Base-by-base conservation (phyloP, 2,888 invertebrate species). In the Synergus gifuensis region DNA sequence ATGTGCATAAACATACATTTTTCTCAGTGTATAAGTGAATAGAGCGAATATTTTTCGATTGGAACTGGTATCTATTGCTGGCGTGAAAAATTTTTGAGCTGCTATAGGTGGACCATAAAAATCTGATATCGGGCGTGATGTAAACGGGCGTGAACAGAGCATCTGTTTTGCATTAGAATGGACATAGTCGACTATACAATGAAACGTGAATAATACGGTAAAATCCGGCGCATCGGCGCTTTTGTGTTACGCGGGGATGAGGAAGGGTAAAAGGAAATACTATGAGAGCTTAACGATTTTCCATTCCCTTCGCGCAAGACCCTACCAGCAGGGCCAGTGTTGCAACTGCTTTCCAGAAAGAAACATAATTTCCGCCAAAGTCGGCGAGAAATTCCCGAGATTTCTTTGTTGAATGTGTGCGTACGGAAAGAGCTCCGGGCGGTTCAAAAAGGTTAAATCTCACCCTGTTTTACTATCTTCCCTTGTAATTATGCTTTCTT, bases 161-260 rank as follows among this genome's bases (percentile, higher is more conserved):
- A 80, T 80, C 82, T 80, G 81, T 80, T 84, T 84, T 84, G 84
- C 84, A 84, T 84, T 79, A 84, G 84, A 84, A 84, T 84, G 80
- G 82, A 82, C 80, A 82, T 82, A 80, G 78, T 80, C 78, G 81
- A 78, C 79, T 81, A 81, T 81, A 54, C n/a, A 81, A 82, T 82
- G 80, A 84, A 84, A 84, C 79, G 80, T 82, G 81, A 84, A 84
- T 83, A 83, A 82, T 79, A 81, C 73, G 22, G 54, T 42, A 73
- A 82, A 81, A 73, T 76, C 76, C 81, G 46, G 79, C 63, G 67
- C 80, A 81, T 84, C 73, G 77, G 79, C 76, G 78, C 79, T 76
- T 79, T 82, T 83, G 82, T 83, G 82, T 82, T 82, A 82, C 78
- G 77, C 63, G 63, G 77, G 78, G 77, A 42, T 63, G 78, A 67